Base-by-base conservation (phyloP, 1,140 invertebrate species). In the Philopotamus ludificatus region DNA sequence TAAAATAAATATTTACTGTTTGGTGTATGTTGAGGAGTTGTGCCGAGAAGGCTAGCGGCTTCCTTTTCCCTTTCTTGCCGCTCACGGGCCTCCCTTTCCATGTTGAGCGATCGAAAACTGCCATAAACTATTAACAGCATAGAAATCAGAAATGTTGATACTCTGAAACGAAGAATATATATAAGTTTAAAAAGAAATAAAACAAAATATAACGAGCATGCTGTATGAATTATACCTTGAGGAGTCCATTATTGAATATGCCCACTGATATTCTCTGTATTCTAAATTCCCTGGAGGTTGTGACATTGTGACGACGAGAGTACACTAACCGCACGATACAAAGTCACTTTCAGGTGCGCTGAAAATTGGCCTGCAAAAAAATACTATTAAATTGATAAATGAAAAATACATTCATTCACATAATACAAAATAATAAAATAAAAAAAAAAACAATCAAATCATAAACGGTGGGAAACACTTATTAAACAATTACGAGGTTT, bases 71-170 rank as follows among this genome's bases (percentile, higher is more conserved):
- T 88, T 73, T 93, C 90, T 67, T 93, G 89, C 67, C 92, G 84
- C 77, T 94, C 91, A 55, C 91, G 85, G 15, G 93, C 93, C 78
- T 96, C 93, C 71, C 94, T 90, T 78, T 95, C 93, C 89, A 96
- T 93, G 77, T 96, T 96, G 61, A 96, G 78, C 57, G 92, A 95
- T 73, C 93, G 90, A 79, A 87, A 91, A 78, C 94, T 97, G 72
- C 95, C 95, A 79, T 98, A 98, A 8, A 98, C 95, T 72, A 98
- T 98, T 44, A 98, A 86, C 71, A 98, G 85, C 83, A 98, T 97
- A 61, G 95, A 97, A 78, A 98, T 98, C 68, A 97, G 84, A 82
- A 97, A 98, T 69, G 95, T 98, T 47, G 95, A 97, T 47, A 98
- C 91, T 72, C 95, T 81, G 84, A n/a, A 66, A 78, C 67, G 67